Percentiles rank a stretch among this genome's conserved stretches.
These are phyloP conservation scores for Tetramorium parvispinum DNA, from an alignment of 1,140 invertebrate species.

Conservation along the genomic window DNA sequence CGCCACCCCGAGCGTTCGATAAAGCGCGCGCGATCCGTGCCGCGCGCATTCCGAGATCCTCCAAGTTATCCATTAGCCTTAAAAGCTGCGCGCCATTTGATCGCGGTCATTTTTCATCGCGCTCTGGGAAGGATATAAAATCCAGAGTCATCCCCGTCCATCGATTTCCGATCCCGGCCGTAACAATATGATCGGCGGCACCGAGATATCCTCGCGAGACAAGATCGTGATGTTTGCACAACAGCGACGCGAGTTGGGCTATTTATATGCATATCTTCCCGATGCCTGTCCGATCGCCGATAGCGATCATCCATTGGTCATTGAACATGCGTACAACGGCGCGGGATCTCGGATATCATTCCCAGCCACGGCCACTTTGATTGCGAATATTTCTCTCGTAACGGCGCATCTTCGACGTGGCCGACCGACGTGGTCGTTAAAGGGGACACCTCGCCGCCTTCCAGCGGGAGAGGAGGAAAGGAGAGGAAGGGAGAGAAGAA, in stretches of 20 bases:
- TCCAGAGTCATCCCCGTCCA: conserved; percentile 46
- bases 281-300: conserved; percentile 62
- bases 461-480: neutral
- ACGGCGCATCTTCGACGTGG: neutral
- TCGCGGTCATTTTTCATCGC: conserved; percentile 61
- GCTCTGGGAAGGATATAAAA: conserved; percentile 18
- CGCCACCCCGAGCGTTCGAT: conserved; percentile 21
- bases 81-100: conserved; percentile 60
- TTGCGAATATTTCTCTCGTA: conserved; percentile 63
- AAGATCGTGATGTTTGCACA: conserved; percentile 45
- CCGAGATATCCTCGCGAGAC: conserved; percentile 55
- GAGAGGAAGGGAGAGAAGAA: neutral
- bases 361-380: conserved; percentile 37
- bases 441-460: conserved; percentile 48
- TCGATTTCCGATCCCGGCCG: conserved; percentile 9
- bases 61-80: conserved; percentile 60
- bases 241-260: conserved; percentile 45
- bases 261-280: conserved; percentile 64
- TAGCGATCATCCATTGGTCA: conserved; percentile 69
- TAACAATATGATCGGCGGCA: conserved; percentile 61
- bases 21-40: conserved; percentile 43
- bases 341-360: conserved; percentile 40
- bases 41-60: conserved; percentile 46
- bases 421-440: conserved; percentile 55
- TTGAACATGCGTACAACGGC: conserved; percentile 47